Evolutionary conservation across 2,888 invertebrate species (phyloP).

Genomic region (Caenorhabditis japonica): DNA sequence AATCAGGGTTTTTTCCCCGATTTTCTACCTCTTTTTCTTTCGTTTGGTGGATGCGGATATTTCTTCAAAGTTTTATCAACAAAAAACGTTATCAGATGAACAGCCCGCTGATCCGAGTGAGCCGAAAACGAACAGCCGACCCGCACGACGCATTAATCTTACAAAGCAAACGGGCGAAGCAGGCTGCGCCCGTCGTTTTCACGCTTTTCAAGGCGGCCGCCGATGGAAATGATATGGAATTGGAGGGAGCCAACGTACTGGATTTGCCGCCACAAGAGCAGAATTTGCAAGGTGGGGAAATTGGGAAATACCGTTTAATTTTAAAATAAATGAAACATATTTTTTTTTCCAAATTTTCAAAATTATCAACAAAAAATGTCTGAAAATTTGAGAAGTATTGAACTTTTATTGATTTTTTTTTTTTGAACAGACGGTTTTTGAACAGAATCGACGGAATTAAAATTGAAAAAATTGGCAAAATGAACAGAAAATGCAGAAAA

Average conservation of each 20-base stretch:
- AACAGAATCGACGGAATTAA: too few species aligned
- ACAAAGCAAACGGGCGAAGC: conserved; percentile 53
- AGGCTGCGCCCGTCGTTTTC: conserved; percentile 51
- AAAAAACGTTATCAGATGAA: conserved; percentile 23
- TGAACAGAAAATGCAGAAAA: too few species aligned
- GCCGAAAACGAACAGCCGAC: conserved; percentile 71
- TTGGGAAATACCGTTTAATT: too few species aligned
- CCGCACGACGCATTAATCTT: conserved; percentile 70
- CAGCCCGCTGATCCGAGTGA: conserved; percentile 66
- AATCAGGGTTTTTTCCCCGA: neutral
- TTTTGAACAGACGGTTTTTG: too few species aligned
- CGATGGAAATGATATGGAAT: conserved; percentile 14
- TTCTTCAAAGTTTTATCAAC: neutral
- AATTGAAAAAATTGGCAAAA: too few species aligned
- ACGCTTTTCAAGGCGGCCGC: conserved; percentile 55
- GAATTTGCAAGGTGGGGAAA: neutral
- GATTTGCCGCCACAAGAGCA: conserved; percentile 24
- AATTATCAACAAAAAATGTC: too few species aligned
- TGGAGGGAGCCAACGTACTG: conserved; percentile 22
- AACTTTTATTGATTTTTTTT: too few species aligned
- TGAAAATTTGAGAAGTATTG: too few species aligned
- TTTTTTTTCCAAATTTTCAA: too few species aligned
- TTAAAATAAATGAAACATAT: too few species aligned
- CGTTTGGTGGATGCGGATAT: too few species aligned
- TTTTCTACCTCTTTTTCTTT: neutral